Evolutionary conservation across 2,888 invertebrate genomes (phyloP).

Genomic region (Thumatha senex): DNA sequence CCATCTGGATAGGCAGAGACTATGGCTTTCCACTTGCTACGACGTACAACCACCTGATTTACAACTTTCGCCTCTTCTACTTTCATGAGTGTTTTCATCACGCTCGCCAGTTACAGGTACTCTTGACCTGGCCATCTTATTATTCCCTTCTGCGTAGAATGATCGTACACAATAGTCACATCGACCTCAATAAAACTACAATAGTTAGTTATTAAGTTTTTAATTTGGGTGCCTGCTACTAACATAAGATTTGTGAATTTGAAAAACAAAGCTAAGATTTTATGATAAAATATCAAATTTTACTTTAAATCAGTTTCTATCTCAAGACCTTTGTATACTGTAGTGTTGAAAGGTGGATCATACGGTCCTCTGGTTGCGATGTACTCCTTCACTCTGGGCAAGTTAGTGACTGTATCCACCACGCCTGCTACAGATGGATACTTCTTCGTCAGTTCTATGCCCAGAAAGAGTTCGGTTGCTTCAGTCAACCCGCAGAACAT

Average conservation of each 20-base stretch:
- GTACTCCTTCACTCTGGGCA: conserved; percentile 68
- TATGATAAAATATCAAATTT: neutral
- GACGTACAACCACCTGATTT: no score
- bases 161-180: neutral
- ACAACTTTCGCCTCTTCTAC: no score
- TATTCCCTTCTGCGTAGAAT: no score
- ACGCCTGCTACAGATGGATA: conserved; percentile 54
- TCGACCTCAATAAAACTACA: neutral
- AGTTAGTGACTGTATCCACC: conserved; percentile 45
- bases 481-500: conserved; percentile 64
- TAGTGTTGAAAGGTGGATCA: neutral
- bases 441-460: conserved; percentile 51
- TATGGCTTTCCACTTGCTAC: no score
- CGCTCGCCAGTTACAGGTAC: no score
- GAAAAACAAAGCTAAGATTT: no score
- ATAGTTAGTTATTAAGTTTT: no score
- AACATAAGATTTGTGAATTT: no score
- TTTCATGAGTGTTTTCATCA: no score
- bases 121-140: no score
- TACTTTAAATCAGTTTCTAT: neutral
- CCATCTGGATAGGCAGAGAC: no score
- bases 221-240: no score
- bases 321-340: conserved; percentile 1
- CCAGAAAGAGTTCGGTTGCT: conserved; percentile 49
- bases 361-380: conserved; percentile 53